These are phyloP conservation scores for Aptenodytes patagonicus DNA, from an alignment of 2,113 vertebrate species.

Conservation along the genomic window DNA sequence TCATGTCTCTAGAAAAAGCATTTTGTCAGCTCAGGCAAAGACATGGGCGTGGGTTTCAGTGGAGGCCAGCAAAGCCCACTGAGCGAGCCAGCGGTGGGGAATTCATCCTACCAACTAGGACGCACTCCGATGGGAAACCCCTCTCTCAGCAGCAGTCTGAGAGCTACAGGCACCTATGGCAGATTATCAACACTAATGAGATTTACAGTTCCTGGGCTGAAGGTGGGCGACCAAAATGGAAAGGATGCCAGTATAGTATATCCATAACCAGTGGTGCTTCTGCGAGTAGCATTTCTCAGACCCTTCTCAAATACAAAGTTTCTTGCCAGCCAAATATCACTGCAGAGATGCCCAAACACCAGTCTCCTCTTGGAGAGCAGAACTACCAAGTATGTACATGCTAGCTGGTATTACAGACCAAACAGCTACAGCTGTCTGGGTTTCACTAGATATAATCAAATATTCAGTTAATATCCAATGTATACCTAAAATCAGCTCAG, in stretches of 20 bases:
- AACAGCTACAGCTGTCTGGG: background rate
- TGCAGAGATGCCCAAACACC: background rate
- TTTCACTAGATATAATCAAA: conserved; percentile 20
- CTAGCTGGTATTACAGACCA: background rate
- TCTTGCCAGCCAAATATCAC: background rate
- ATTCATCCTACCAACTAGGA: background rate
- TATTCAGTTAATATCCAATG: conserved; percentile 17
- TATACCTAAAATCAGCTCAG: background rate
- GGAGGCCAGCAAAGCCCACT: background rate
- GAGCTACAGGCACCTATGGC: background rate
- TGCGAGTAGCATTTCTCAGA: conserved; percentile 21
- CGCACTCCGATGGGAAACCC: background rate
- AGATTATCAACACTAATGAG: conserved; percentile 1
- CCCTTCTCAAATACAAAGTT: background rate
- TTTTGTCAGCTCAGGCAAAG: background rate
- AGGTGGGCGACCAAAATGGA: conserved; percentile 10
- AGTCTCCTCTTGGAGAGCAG: background rate
- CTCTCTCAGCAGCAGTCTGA: background rate
- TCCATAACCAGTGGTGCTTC: conserved; percentile 2
- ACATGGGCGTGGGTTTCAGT: background rate
- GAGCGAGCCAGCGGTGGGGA: background rate
- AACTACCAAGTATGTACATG: background rate
- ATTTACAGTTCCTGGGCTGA: conserved; percentile 19
- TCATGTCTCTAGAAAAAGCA: background rate
- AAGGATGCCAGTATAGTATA: conserved; percentile 3